Base-by-base conservation (phyloP, 2,888 invertebrate genomes). In the Vanessa cardui region DNA sequence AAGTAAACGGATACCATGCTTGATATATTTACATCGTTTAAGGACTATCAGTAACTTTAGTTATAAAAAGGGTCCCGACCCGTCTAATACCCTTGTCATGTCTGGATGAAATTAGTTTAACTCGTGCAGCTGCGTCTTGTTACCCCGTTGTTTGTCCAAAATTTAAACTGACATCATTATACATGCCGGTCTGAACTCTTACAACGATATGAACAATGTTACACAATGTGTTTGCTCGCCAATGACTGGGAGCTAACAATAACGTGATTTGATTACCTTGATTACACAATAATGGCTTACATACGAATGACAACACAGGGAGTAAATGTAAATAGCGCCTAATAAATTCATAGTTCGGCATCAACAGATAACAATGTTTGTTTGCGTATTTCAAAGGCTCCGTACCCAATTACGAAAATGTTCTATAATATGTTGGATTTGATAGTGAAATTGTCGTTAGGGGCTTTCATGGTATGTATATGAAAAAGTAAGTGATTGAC, bases 1-100 rank as follows among this genome's bases (percentile, higher is more conserved):
- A 39, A 39, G 39, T 39, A 39, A 39, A 39, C 39, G 39, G 3
- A 39, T 39, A 12, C 39, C 15, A n/a, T 33, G 16, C 47, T 21
- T 61, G 31, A 59, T 58, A 39, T 39, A 39, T 39, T 39, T 39
- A 58, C 33, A 26, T 52, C 21, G 26, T 64, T 59, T 54, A 16
- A 46, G 54, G 60, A 33, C 31, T 70, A 64, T 64, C 64, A 79
- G 82, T 83, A 85, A 86, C 86, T 85, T 85, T 84, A 80, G 85
- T 84, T 86, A 88, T 88, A 90, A 90, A 90, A 90, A 90, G 88
- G 87, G 86, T 83, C 83, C 75, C 80, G 81, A 87, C 89, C 89
- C 90, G 87, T 86, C 91, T 90, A 90, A 91, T 90, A 90, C 90
- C 90, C 91, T 87, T 90, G 90, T 90, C 91, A 90, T 89, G 91